Percentiles rank a stretch among this genome's conserved stretches.
phyloP scores from a whole-genome alignment of 2,797 vertebrate species.

The Phataginus tricuspis region DNA sequence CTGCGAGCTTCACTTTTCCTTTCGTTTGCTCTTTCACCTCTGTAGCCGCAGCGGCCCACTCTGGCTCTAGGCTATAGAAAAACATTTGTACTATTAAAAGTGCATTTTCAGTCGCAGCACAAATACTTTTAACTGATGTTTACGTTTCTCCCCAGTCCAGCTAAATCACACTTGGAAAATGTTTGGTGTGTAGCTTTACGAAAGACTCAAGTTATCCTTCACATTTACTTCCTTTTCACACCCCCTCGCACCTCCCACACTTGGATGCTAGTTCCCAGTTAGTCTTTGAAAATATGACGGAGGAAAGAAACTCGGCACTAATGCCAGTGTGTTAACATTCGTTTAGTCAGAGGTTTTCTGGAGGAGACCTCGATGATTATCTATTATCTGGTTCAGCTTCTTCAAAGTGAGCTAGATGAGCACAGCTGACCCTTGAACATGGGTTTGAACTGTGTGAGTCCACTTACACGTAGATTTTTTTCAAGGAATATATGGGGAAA shows the following conservation, averaged over 20 bases:
- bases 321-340: too few relatives aligned
- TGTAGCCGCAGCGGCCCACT: conserved; percentile 95
- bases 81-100: not conserved
- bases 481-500: too few relatives aligned
- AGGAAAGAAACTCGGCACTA: too few relatives aligned
- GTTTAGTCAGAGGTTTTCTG: not conserved
- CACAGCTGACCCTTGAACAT: too few relatives aligned
- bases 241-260: too few relatives aligned
- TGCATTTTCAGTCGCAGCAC: not conserved
- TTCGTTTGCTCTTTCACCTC: conserved; percentile 96
- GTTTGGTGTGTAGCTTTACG: fast-evolving
- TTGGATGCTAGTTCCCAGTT: not conserved
- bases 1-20: conserved; percentile 94
- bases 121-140: fast-evolving
- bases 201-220: fast-evolving
- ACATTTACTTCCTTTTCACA: not conserved
- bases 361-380: not conserved
- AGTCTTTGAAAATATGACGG: not conserved
- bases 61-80: conserved; percentile 92
- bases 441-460: too few relatives aligned
- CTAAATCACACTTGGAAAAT: not conserved
- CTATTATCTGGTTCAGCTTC: not conserved
- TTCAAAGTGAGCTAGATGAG: not conserved
- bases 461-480: too few relatives aligned
- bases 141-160: not conserved